These are phyloP conservation scores for Gephyroberyx darwinii DNA, from an alignment of 2,797 vertebrate species.

Conservation along the genomic window DNA sequence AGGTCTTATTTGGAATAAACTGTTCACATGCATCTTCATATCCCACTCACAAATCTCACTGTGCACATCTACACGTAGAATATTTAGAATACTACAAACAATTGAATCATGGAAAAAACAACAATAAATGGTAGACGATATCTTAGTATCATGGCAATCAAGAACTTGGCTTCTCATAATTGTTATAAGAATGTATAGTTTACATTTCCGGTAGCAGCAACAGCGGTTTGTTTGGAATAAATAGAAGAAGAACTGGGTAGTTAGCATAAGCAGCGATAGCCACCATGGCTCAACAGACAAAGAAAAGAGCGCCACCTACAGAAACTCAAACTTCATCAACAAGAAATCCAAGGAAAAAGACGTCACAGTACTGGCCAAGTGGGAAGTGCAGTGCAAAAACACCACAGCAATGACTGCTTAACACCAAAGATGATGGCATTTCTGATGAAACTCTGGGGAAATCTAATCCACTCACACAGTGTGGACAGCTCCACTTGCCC, in stretches of 20 bases:
- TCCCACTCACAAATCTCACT: background rate
- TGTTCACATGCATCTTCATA: conserved; percentile 1
- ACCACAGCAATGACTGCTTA: background rate
- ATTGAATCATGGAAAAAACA: background rate
- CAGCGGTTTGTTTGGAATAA: no score
- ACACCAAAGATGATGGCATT: background rate
- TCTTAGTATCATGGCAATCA: background rate
- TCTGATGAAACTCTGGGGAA: background rate
- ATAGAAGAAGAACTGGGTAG: no score
- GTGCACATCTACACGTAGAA: background rate
- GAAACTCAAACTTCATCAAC: no score
- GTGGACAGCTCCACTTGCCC: conserved; percentile 98
- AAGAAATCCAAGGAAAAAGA: no score
- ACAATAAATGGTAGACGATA: conserved; percentile 8
- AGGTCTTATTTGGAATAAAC: background rate
- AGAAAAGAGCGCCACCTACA: no score
- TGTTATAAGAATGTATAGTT: background rate
- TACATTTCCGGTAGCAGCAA: background rate
- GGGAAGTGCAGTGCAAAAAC: no score
- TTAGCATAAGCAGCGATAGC: no score
- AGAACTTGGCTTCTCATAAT: background rate
- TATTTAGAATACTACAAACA: conserved; percentile 2
- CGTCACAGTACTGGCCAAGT: no score
- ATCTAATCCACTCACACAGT: conserved; percentile 88
- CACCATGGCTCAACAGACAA: no score